phyloP scores from a whole-genome alignment of 2,888 invertebrate genomes.

The Parnassius glacialis region DNA sequence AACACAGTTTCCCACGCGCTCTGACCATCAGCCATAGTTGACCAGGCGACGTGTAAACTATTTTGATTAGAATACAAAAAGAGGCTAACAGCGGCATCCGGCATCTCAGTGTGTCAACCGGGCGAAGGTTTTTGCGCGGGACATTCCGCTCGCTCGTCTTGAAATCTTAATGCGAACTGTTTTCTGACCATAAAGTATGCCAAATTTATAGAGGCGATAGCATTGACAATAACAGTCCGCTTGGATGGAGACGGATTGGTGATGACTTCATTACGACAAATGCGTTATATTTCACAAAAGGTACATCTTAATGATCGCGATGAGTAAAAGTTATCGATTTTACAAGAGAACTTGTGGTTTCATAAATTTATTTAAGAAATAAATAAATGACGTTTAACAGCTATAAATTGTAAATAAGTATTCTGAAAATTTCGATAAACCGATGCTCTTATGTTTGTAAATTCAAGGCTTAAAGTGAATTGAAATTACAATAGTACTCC shows the following conservation, averaged over 20 bases:
- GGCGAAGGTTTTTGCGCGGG: slow-evolving; percentile 63
- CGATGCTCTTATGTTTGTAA: no score
- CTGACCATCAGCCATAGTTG: not conserved
- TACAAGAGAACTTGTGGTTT: no score
- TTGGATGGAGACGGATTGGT: slow-evolving; percentile 47
- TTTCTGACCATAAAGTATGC: slow-evolving; percentile 49
- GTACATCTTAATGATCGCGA: not conserved
- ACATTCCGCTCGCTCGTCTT: slow-evolving; percentile 62
- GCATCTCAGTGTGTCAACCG: slow-evolving; percentile 61
- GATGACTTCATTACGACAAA: slow-evolving; percentile 56
- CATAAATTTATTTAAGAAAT: no score
- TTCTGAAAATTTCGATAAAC: no score
- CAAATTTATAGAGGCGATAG: slow-evolving; percentile 60
- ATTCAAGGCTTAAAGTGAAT: no score
- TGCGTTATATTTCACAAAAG: not conserved
- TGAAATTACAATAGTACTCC: no score
- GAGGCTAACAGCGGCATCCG: slow-evolving; percentile 58
- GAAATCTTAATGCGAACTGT: slow-evolving; percentile 73
- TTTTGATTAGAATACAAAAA: slow-evolving; percentile 79
- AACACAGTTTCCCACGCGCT: slow-evolving; percentile 35
- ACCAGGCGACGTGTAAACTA: slow-evolving; percentile 65
- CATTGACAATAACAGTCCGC: slow-evolving; percentile 59
- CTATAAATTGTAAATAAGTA: no score
- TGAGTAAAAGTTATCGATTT: no score
- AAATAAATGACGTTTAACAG: no score